Conservation (phyloP, 2,888 invertebrate species). For the Dryococelus australis region DNA sequence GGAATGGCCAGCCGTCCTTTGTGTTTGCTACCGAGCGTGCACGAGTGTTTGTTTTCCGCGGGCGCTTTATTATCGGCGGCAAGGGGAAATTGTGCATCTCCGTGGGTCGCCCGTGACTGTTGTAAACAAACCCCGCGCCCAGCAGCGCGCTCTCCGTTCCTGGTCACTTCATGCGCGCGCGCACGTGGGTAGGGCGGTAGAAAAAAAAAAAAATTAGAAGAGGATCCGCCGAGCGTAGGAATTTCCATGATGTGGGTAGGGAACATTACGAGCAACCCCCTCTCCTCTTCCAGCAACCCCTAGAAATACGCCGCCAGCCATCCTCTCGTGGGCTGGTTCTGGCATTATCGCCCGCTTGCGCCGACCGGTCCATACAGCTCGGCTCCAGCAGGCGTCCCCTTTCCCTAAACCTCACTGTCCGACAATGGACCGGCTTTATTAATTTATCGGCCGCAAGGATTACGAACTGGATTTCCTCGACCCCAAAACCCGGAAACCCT, state of each 20-base stretch:
- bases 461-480: constrained; percentile 2
- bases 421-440: not conserved
- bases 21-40: not conserved
- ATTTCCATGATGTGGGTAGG: not conserved
- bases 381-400: not conserved
- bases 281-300: not conserved
- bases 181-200: not conserved
- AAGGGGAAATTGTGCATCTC: not conserved
- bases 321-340: too few species aligned
- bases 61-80: not conserved
- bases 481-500: not conserved
- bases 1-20: not conserved
- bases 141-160: not conserved
- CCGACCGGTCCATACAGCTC: too few species aligned
- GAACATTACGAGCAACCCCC: not conserved
- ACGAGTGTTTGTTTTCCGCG: not conserved
- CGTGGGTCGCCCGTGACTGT: not conserved
- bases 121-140: not conserved
- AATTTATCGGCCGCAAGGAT: constrained; percentile 16
- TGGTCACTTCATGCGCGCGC: not conserved
- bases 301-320: not conserved
- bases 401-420: not conserved
- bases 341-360: too few species aligned
- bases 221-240: not conserved
- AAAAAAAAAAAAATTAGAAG: not conserved